Base-by-base conservation (phyloP, 2,888 invertebrate species). In the Pseudococcus viburni region DNA sequence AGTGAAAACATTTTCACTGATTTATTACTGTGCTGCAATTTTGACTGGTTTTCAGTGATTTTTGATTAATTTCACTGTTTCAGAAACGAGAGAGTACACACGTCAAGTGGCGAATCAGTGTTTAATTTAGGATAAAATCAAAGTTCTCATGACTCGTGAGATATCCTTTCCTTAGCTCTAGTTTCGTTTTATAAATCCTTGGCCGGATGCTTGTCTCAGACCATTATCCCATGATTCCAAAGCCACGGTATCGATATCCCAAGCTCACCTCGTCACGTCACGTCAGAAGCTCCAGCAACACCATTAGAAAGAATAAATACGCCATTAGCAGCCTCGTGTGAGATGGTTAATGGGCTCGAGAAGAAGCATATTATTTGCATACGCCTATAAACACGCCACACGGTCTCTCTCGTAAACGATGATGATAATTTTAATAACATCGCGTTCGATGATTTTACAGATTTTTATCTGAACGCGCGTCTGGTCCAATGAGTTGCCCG, bases 381-480 rank as follows among this genome's bases (percentile, higher is more conserved):
- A 80, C 80, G 80, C 80, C 80, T 80, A 42, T 80, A 80, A 80
- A 80, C 42, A 42, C 42, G 80, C 68, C 68, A 80, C 80, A 42
- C 42, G 80, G 80, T 80, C 39, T 80, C 42, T 80, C n/a, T 80
- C 80, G 80, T 80, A 73, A 73, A 73, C 68, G 80, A 80, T 80
- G 80, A 42, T 80, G 80, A 80, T 80, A 80, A 80, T 80, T 80
- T 80, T 80, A 80, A 80, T 80, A 80, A 42, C 80, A 80, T 80
- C 80, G 80, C 80, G 80, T 80, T 39, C 42, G 80, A 80, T 80
- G 80, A 80, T 80, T 80, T 80, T 46, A 80, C 80, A 80, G 80
- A 80, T 80, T 80, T 80, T 80, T 80, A 80, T 80, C 80, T 80
- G 68, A 33, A 33, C 68, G 26, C 33, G 68, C 68, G 68, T 73